Base-by-base conservation (phyloP, 2,888 invertebrate genomes). In the Rhimphoctona megacephalus region DNA sequence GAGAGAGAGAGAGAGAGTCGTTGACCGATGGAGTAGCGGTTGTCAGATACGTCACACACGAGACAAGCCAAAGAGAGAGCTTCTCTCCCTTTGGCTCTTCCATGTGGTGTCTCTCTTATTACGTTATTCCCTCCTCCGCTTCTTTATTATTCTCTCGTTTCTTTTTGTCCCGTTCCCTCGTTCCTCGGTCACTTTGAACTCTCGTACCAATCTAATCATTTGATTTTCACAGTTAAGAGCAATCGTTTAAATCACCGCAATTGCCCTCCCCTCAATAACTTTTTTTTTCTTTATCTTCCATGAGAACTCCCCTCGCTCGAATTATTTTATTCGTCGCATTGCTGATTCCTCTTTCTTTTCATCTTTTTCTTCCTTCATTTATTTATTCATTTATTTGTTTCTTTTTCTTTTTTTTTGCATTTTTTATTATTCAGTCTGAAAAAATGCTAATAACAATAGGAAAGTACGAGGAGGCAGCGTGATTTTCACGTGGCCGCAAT, bases 401-500 rank as follows among this genome's bases (percentile, higher is more conserved):
- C 64, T 6, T 33, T 5, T 19, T 30, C 43, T 79, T 5, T 49
- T 73, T 49, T 43, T 33, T 57, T 79, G 9, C 39, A 39, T 52
- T 73, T 25, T 39, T 39, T 19, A 79, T 46, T 61, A 33, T 36
- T n/a, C 33, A 33, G 7, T 11, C 3, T 3, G 52, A 66, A 33
- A 78, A 46, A 46, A 11, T 8, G 8, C 6, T 30, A 70, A 33
- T 11, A n/a, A 11, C 9, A 52, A n/a, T 61, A 61, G 14, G 9
- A 46, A 64, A 19, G 66, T 33, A 39, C 57, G 30, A 43, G 39
- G 22, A 72, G 88, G 87, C 90, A 88, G 92, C 92, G 89, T 92
- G 92, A 91, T 92, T 92, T 92, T 92, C 92, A 92, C 93, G 92
- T 93, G 92, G 91, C 90, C 89, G 88, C 89, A 86, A 86, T 87